Evolutionary conservation across 2,888 invertebrate species (phyloP).

Genomic region (Dysmachus trigonus): DNA sequence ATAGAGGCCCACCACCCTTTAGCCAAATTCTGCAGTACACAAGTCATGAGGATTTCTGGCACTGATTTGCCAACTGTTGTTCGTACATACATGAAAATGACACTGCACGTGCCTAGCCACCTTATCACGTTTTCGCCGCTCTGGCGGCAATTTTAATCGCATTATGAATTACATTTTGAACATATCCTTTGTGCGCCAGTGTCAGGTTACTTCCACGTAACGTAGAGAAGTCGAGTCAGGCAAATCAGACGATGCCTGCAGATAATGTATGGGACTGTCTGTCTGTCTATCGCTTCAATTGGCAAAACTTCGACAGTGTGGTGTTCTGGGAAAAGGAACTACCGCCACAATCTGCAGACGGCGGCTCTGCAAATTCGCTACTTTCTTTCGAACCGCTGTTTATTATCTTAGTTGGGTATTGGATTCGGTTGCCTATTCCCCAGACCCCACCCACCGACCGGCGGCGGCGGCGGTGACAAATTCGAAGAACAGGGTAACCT

Average conservation of each 20-base stretch:
- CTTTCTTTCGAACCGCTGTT: not conserved
- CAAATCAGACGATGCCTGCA: slow-evolving; percentile 2
- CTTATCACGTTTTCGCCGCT: not conserved
- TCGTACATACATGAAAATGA: not conserved
- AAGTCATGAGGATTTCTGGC: not conserved
- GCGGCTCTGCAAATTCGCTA: not conserved
- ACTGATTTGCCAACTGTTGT: not conserved
- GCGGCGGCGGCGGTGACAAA: slow-evolving; percentile 1
- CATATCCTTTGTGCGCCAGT: not conserved
- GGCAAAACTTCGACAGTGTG: not conserved
- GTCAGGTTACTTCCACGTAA: not conserved
- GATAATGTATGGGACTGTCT: not conserved
- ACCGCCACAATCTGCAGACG: not conserved
- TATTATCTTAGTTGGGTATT: not conserved
- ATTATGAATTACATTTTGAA: not conserved
- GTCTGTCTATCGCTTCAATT: not conserved
- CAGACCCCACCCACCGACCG: not conserved
- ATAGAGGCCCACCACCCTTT: not conserved
- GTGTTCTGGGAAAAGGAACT: not conserved
- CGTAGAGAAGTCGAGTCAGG: not conserved
- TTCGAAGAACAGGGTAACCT: not conserved
- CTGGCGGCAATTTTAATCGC: not conserved
- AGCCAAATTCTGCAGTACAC: not conserved
- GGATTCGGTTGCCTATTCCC: not conserved
- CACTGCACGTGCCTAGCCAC: not conserved